Evolutionary conservation across 2,888 invertebrate species (phyloP), one percentile per base, ranked within the genome.

Genomic region (Mythimna lalbum): DNA sequence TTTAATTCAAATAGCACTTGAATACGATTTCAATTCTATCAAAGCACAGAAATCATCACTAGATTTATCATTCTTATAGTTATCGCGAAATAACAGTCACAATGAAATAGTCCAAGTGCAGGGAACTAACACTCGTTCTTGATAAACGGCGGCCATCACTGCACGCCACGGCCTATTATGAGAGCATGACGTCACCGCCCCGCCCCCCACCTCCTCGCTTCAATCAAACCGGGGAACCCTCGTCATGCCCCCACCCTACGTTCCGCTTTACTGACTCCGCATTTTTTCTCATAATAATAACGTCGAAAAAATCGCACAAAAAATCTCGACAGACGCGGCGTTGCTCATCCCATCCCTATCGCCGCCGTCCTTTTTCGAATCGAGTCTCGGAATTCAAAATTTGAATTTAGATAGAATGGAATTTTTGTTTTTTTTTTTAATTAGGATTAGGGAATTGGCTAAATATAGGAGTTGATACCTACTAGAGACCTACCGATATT

Each of bases 221-320:
- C 95, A 94, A 95, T 95, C 95, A 95, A 93, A 94, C 93, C 88
- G 94, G 93, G 95, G 95, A 94, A 95, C 95, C 96, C 96, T 95
- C 95, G 95, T 95, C 95, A 95, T 92, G 91, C 92, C 94, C 94
- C 95, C 95, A 95, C 95, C 95, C 95, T 87, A 92, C 95, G 95
- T 93, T 94, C 91, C 93, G 94, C 94, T 94, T 93, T 93, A 95
- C 95, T 95, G 95, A 95, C 95, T 95, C 92, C 90, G 94, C 95
- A 95, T 95, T 95, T 96, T 95, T 92, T 95, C 94, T 94, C 95
- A 95, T 95, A 96, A 96, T 95, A 96, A 96, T 95, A 95, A 94
- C 94, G 95, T 95, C 90, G 93, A 95, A 96, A 96, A 95, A 96
- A 95, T 94, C 94, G 93, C 92, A 86, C 94, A 95, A 95, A 95